Evolutionary conservation across 2,113 vertebrate species (phyloP), one percentile per base, ranked within the genome.

Genomic region (Engraulis encrasicolus): DNA sequence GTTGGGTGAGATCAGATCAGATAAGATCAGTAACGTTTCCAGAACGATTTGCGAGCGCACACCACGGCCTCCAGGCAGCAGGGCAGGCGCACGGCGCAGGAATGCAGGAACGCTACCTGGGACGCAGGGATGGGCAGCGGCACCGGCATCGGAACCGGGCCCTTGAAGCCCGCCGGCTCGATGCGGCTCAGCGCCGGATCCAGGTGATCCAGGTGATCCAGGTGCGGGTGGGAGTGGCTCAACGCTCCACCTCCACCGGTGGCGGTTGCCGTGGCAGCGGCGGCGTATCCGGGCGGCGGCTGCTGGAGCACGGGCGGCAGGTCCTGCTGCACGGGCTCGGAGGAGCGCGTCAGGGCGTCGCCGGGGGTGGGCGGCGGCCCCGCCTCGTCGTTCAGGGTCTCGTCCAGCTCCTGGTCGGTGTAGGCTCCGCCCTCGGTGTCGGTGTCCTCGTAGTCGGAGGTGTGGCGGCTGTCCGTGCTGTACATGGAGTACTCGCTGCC

Each of bases 401-500:
- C 98, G 87, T 99, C 98, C 94, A 99, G 95, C 91, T 99, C 98
- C 94, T 99, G 98, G 94, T 99, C 98, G 18, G 98, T 99, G 86
- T 99, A 99, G 92, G 98, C 97, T 84, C 98, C 98, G 0, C 98
- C 98, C 96, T 99, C 98, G 1, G 98, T 99, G 91, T 99, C 98
- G n/a, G 98, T 99, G 93, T 99, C 98, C 90, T 99, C 98, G 17
- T 99, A 99, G 93, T 99, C 98, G 61, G 98, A 99, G 18, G 98
- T 99, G 95, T 99, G 98, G 87, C 98, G 96, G 91, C 98, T 99
- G 94, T 99, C 98, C 79, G 98, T 99, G 95, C 98, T 99, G 96
- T 99, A 99, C 98, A 99, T 99, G 87, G 98, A 99, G 95, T 99
- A 99, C 91, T 99, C 98, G 87, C 98, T 99, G 91, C 98, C 98